These are phyloP conservation scores for Morone saxatilis DNA, from an alignment of 2,113 vertebrate genomes.

Conservation along the genomic window DNA sequence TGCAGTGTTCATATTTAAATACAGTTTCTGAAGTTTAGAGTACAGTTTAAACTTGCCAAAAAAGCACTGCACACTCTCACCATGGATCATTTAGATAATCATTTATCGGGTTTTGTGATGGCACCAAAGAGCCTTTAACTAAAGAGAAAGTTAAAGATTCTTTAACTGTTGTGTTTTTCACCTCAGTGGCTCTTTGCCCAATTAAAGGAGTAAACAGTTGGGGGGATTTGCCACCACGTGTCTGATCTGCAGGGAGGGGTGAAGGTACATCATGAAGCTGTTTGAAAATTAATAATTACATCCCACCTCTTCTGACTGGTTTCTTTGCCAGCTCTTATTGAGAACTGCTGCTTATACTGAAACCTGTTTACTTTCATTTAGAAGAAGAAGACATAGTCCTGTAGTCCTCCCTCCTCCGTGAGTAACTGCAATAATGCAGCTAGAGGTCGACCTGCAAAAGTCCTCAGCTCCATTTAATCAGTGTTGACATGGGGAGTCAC, in stretches of 20 bases:
- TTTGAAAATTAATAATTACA: constrained; percentile 5
- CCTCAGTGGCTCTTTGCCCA: background rate
- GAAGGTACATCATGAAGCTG: background rate
- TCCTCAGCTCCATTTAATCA: constrained; percentile 28
- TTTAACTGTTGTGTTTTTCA: background rate
- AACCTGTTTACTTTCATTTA: background rate
- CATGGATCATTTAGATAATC: background rate
- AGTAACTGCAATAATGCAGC: constrained; percentile 13
- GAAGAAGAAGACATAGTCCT: background rate
- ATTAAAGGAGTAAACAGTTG: background rate
- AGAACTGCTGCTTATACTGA: background rate
- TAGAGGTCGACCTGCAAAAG: constrained; percentile 35
- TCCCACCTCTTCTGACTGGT: background rate
- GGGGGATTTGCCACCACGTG: background rate
- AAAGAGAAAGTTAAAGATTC: background rate
- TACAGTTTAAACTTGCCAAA: background rate
- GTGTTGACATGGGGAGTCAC: background rate
- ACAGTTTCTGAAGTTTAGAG: too few species aligned
- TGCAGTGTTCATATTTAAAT: constrained; percentile 1
- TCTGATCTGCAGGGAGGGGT: background rate
- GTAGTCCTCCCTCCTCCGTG: background rate
- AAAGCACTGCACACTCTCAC: background rate
- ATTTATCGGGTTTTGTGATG: background rate
- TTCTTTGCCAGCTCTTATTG: background rate
- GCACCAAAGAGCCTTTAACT: background rate